A percentile compares a stretch with the other conserved stretches of the same genome.
Conservation (phyloP, 2,888 invertebrate genomes). For the Meta bourneti region DNA sequence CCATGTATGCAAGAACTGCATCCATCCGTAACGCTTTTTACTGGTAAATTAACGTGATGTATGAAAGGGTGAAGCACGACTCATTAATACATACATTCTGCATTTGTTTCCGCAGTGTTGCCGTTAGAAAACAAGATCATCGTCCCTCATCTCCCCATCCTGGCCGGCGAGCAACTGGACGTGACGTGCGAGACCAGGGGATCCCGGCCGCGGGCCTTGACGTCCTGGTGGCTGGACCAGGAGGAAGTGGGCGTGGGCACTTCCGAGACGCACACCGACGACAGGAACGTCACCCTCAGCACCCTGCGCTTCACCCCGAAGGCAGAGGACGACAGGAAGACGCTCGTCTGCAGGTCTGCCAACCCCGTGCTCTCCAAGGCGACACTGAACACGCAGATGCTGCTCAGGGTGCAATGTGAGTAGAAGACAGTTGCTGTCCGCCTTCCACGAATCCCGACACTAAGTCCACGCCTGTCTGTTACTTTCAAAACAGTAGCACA, state of each 20-base stretch:
- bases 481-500: too few relatives aligned
- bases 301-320: conserved; percentile 77
- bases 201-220: conserved; percentile 72
- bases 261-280: conserved; percentile 48
- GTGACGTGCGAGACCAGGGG: conserved; percentile 74
- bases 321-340: conserved; percentile 78
- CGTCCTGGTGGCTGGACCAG: conserved; percentile 72
- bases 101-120: conserved; percentile 35
- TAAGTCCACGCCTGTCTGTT: too few relatives aligned
- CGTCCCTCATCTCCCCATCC: conserved; percentile 47
- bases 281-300: conserved; percentile 77
- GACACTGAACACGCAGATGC: conserved; percentile 77
- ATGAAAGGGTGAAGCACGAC: too few relatives aligned
- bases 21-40: too few relatives aligned
- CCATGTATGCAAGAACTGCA: too few relatives aligned
- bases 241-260: conserved; percentile 29
- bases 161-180: conserved; percentile 57
- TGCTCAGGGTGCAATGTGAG: conserved; percentile 78
- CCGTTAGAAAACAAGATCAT: conserved; percentile 66
- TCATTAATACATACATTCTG: too few relatives aligned
- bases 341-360: conserved; percentile 78
- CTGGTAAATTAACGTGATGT: too few relatives aligned
- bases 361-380: conserved; percentile 78
- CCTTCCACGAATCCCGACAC: background rate
- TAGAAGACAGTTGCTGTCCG: background rate